These are phyloP conservation scores for Alouatta palliata DNA, from an alignment of 2,113 vertebrate genomes.

Conservation along the genomic window DNA sequence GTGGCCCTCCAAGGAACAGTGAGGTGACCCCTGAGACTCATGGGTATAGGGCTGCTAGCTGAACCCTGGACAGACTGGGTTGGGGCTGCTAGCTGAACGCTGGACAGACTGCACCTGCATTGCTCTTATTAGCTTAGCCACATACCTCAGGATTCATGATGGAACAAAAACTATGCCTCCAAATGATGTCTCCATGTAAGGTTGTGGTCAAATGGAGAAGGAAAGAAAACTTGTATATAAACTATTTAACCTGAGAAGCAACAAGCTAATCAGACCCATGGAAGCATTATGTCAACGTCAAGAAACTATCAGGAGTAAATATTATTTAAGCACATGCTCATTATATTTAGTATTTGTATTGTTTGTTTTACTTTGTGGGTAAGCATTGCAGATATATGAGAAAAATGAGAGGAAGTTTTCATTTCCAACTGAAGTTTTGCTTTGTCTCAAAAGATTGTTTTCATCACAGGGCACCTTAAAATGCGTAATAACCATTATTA, in stretches of 20 bases:
- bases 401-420: constrained; percentile 6
- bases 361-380: constrained; percentile 19
- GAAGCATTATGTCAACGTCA: not conserved
- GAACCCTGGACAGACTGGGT: not conserved
- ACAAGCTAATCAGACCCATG: not conserved
- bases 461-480: constrained; percentile 8
- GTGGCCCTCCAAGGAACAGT: not conserved
- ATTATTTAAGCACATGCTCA: constrained; percentile 48
- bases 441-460: constrained; percentile 16
- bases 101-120: not conserved
- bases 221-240: not conserved
- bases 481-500: constrained; percentile 51
- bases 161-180: not conserved
- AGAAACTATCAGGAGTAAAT: constrained; percentile 21
- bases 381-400: constrained; percentile 19
- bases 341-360: constrained; percentile 47
- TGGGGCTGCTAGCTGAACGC: not conserved
- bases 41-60: not conserved
- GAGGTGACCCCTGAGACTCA: not conserved
- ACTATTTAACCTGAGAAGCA: constrained; percentile 20
- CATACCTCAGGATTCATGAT: not conserved
- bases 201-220: not conserved
- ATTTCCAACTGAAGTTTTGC: constrained; percentile 26
- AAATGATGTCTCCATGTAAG: not conserved
- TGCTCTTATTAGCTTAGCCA: not conserved